These are phyloP conservation scores for Cydia fagiglandana DNA, from an alignment of 1,140 invertebrate genomes.

Conservation along the genomic window DNA sequence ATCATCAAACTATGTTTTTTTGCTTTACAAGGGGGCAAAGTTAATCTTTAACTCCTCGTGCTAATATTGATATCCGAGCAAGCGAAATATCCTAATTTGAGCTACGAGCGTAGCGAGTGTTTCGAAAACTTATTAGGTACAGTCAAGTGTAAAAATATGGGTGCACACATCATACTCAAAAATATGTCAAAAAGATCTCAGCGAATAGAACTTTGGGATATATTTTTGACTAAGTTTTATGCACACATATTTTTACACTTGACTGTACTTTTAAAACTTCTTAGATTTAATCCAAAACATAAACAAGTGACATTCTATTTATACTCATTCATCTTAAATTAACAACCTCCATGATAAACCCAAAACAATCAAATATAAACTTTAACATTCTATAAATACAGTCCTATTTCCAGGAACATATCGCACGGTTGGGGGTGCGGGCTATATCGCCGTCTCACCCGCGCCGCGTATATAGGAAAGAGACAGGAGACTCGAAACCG, in stretches of 20 bases:
- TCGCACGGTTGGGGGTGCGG: neutral
- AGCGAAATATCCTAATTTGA: too few relatives aligned
- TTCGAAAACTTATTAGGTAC: neutral
- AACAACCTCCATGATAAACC: conserved; percentile 17
- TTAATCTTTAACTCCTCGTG: too few relatives aligned
- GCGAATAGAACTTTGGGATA: too few relatives aligned
- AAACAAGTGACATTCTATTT: conserved; percentile 29
- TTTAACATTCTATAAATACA: neutral
- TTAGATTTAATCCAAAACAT: neutral
- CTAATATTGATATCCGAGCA: too few relatives aligned
- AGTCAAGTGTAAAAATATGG: too few relatives aligned
- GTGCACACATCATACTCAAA: too few relatives aligned
- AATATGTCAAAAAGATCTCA: too few relatives aligned
- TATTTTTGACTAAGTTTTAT: too few relatives aligned
- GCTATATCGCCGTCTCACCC: neutral
- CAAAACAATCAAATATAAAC: neutral
- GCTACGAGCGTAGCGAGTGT: too few relatives aligned
- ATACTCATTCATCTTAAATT: conserved; percentile 20
- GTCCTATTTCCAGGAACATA: conserved; percentile 10
- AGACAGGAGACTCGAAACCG: conserved; percentile 6
- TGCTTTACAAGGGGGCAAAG: too few relatives aligned
- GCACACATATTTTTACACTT: too few relatives aligned
- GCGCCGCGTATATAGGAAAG: neutral
- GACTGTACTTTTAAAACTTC: neutral
- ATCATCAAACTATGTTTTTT: too few relatives aligned